Evolutionary conservation across 2,797 vertebrate genomes (phyloP), one percentile per base, ranked within the genome.

Genomic region (Ptychobarbus kaznakovi): DNA sequence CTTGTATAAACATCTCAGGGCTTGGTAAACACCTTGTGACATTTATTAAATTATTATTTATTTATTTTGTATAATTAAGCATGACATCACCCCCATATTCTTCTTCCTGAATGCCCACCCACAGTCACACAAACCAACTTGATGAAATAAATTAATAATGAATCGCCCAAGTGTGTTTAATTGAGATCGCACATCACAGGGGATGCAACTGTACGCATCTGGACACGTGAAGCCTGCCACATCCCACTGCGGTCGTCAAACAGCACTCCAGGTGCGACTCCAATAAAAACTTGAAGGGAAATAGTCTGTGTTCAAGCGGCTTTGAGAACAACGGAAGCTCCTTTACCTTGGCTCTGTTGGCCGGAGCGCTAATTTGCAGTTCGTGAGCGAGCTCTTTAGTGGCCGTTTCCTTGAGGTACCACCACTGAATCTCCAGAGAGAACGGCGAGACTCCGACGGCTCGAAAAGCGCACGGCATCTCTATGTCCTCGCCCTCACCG

Each of bases 341-440:
- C 56, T 32, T 92, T 96, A 98, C 97, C 97, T 97, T 96, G 93
- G 93, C 95, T 92, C 95, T 96, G 96, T 93, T 95, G 81, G 95
- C 94, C 0, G 96, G 96, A 87, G 94, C 92, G 83, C 95, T 96
- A 92, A 96, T 95, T 91, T 97, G 95, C 92, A 97, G 93, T 92
- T 97, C 97, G 0, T 95, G 95, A 74, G 94, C 92, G 90, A 95
- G 93, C 84, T 97, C 96, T 89, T 95, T 92, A 68, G 95, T 92
- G 88, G 94, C 90, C 12, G 95, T 93, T 91, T 97, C 96, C 91
- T 96, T 97, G 87, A 97, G 95, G 93, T 97, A 97, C 97, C 97
- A 99, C 97, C 97, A 99, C 93, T 99, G 97, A 92, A 99, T 98
- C 93, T 98, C 97, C 95, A 99, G 90, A 84, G 97, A 97, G 89